A percentile compares a stretch with the other conserved stretches of the same genome.
These are phyloP conservation scores for Mus spicilegus DNA, from an alignment of 2,113 vertebrate genomes.

Conservation along the genomic window DNA sequence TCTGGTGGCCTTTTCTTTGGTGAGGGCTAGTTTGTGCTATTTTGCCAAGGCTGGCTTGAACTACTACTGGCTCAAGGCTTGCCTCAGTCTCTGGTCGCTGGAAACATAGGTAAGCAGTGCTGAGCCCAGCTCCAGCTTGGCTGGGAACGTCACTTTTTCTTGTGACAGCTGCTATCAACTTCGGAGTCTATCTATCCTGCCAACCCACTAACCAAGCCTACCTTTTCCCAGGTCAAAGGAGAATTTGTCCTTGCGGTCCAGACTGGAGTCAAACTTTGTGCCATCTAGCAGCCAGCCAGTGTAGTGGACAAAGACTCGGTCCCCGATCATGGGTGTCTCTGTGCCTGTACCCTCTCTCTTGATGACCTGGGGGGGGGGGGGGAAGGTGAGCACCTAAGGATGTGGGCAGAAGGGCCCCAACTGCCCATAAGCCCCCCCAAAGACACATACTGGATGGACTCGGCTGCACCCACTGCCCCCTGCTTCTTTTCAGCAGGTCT, in stretches of 20 bases:
- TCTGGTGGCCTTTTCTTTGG: neutral
- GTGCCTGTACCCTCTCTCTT: slow-evolving; percentile 93
- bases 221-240: slow-evolving; percentile 98
- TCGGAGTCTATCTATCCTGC: neutral
- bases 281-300: slow-evolving; percentile 96
- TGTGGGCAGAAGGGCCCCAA: neutral
- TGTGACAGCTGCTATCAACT: neutral
- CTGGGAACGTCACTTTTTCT: neutral
- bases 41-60: neutral
- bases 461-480: neutral
- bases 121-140: neutral
- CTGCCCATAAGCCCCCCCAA: neutral
- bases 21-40: neutral
- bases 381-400: neutral
- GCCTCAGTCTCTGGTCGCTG: neutral
- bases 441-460: neutral
- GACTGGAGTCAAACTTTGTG: slow-evolving; percentile 96
- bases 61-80: too few species aligned
- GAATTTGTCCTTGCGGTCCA: slow-evolving; percentile 94
- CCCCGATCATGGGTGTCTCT: slow-evolving; percentile 95
- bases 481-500: neutral
- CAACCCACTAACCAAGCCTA: slow-evolving; percentile 77
- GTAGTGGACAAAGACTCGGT: slow-evolving; percentile 98
- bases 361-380: slow-evolving; percentile 87
- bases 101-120: neutral